These are phyloP conservation scores for Notarius quadriscutis DNA, from an alignment of 2,113 vertebrate species.

Conservation along the genomic window DNA sequence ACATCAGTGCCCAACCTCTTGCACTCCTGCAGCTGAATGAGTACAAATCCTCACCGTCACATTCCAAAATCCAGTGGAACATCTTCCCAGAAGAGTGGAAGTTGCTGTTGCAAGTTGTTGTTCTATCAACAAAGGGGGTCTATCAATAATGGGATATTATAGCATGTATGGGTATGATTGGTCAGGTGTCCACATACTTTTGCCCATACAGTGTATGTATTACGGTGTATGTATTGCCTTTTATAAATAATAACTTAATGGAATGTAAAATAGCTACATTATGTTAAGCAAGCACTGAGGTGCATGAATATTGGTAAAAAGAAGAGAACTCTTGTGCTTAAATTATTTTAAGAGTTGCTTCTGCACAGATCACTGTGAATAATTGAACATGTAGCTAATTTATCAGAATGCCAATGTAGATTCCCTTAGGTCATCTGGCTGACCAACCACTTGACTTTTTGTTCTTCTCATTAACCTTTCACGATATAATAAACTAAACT, in stretches of 20 bases:
- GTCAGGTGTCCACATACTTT: background rate
- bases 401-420: slow-evolving; percentile 16
- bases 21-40: background rate
- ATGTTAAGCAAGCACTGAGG: background rate
- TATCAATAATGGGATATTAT: background rate
- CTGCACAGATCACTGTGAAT: slow-evolving; percentile 13
- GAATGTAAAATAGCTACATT: background rate
- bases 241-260: background rate
- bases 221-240: background rate
- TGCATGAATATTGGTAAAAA: background rate
- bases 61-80: background rate
- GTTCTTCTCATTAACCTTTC: slow-evolving; percentile 32
- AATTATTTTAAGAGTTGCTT: background rate
- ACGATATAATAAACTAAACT: slow-evolving; percentile 48
- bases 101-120: too few species aligned
- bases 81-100: background rate
- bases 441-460: slow-evolving; percentile 12
- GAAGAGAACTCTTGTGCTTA: background rate
- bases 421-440: slow-evolving; percentile 15
- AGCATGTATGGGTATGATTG: background rate
- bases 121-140: background rate
- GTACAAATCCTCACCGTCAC: background rate
- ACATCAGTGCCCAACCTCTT: background rate
- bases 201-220: background rate
- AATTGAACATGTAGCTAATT: slow-evolving; percentile 15